Evolutionary conservation across 2,113 vertebrate genomes (phyloP).

Genomic region (Propithecus coquereli): DNA sequence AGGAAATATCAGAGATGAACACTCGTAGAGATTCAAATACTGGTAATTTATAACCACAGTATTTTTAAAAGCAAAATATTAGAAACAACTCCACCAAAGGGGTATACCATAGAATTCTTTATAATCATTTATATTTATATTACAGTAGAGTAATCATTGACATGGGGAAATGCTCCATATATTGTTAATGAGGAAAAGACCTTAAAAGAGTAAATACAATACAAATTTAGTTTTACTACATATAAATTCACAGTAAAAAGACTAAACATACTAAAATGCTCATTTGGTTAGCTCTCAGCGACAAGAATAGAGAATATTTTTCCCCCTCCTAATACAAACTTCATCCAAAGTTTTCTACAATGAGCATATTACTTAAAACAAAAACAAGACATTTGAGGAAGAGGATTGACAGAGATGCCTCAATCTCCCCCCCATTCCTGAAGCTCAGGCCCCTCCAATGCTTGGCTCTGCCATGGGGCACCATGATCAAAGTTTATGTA

Average conservation of each 20-base stretch:
- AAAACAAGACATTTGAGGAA: neutral
- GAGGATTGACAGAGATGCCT: neutral
- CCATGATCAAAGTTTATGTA: neutral
- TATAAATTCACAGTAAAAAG: neutral
- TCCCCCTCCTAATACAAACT: neutral
- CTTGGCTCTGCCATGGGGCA: neutral
- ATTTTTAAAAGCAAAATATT: slow-evolving; percentile 19
- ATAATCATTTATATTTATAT: neutral
- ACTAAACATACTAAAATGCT: neutral
- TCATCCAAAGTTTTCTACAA: neutral
- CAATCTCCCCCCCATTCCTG: neutral
- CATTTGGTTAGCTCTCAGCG: neutral
- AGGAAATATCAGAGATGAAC: neutral
- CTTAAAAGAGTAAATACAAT: neutral
- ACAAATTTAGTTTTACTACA: neutral
- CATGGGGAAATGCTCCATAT: neutral
- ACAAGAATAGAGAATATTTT: neutral
- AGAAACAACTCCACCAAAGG: neutral
- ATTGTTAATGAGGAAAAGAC: neutral
- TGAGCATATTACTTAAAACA: neutral
- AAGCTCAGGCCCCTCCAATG: neutral
- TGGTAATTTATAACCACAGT: neutral
- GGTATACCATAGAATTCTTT: neutral
- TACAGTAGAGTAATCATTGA: neutral
- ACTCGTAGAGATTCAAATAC: neutral